Base-by-base conservation (phyloP, 2,797 vertebrate species). In the Loriculus beryllinus region DNA sequence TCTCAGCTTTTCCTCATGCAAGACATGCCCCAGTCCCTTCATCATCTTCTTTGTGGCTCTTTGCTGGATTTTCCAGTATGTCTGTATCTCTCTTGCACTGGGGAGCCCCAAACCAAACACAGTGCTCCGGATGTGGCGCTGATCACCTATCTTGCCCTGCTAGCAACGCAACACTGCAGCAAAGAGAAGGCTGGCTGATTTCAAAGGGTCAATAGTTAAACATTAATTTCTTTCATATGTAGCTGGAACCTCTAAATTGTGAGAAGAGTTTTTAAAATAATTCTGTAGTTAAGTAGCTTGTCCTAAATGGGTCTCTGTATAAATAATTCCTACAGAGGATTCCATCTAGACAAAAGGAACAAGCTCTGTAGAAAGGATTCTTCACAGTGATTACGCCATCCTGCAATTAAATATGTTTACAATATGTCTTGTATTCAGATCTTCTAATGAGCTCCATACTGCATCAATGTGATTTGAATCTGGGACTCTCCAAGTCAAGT, bases 331-430 rank as follows among this genome's bases (percentile, higher is more conserved):
- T 82, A 70, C n/a, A 86, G 57, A 63, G 17, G 29, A 79, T 80
- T 82, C 68, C 54, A 65, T 71, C 72, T 86, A 78, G 51, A 82
- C n/a, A 83, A 45, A 86, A 51, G 48, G 79, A 94, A 88, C 54
- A 84, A 87, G 51, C 39, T 82, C 59, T 90, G 3, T 64, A 81
- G 67, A 82, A 92, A 67, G 52, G 52, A 91, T 95, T 87, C 40
- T 96, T 74, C 68, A 64, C 82, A 80, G 48, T 62, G 81, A 94
- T 90, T 90, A 80, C 5, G 11, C 65, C 79, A 86, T 81, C 48
- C 52, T 93, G 75, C 88, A 92, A 88, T 87, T 94, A 96, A 96
- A 80, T 92, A 80, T 69, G 76, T 91, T 95, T 82, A 76, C 86
- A 94, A 42, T 74, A 68, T 82, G 51, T 82, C 76, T 93, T 85